Percentiles rank a stretch among this genome's conserved stretches.
phyloP scores from a whole-genome alignment of 2,888 invertebrate genomes.

The Sinopyrophorus schimmeli region DNA sequence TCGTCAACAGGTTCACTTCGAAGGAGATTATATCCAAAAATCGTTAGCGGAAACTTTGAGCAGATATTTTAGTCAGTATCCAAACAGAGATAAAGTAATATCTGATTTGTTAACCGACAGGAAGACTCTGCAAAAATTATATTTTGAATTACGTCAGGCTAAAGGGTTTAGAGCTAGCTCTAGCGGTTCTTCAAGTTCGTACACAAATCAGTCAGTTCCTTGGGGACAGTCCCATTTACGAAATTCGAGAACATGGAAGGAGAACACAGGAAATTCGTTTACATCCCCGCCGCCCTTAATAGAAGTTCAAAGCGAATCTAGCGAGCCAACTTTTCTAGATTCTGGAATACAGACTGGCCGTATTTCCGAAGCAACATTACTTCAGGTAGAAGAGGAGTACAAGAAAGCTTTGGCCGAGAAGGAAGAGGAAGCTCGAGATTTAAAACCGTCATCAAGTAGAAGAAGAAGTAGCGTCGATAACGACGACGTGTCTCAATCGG shows the following conservation, averaged over 20 bases:
- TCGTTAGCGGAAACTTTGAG: constrained; percentile 68
- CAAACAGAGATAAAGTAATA: constrained; percentile 70
- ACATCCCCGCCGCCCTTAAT: constrained; percentile 66
- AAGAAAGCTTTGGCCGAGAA: constrained; percentile 54
- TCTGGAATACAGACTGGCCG: constrained; percentile 66
- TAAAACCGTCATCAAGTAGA: constrained; percentile 47
- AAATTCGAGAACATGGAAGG: constrained; percentile 36
- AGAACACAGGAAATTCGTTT: constrained; percentile 45
- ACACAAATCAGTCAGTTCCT: constrained; percentile 17
- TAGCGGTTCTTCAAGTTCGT: constrained; percentile 41
- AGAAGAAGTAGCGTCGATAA: constrained; percentile 79
- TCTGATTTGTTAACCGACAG: constrained; percentile 74
- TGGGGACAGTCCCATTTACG: constrained; percentile 36
- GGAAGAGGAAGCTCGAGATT: constrained; percentile 52
- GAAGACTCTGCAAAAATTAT: constrained; percentile 71
- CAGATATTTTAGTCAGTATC: constrained; percentile 68
- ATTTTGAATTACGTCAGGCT: constrained; percentile 72
- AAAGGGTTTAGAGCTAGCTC: constrained; percentile 59
- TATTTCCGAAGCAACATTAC: constrained; percentile 61
- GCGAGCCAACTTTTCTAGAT: constrained; percentile 56
- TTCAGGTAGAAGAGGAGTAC: constrained; percentile 56
- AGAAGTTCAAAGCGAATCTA: constrained; percentile 65
- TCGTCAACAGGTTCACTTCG: constrained; percentile 45
- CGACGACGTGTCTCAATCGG: constrained; percentile 84
- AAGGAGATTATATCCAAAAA: constrained; percentile 62